These are phyloP conservation scores for Abscondita cerata DNA, from an alignment of 2,888 invertebrate species.

Conservation along the genomic window DNA sequence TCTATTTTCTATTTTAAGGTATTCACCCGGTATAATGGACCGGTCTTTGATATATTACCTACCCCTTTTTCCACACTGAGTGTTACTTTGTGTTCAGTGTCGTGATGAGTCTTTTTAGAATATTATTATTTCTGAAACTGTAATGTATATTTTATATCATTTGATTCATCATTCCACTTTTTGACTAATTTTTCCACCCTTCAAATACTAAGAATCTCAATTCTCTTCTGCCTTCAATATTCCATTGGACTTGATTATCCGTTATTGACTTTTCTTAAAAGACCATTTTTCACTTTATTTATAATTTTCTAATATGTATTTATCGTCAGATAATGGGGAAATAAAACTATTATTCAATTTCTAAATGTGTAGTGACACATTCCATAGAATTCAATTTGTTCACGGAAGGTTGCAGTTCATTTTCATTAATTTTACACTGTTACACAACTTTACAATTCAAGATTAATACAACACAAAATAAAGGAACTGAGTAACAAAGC, in stretches of 20 bases:
- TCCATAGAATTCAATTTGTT: constrained; percentile 5
- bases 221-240: neutral
- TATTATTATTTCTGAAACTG: too few species aligned
- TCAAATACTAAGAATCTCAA: neutral
- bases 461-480: neutral
- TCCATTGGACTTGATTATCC: neutral
- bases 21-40: too few species aligned
- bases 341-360: neutral
- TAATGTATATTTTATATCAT: too few species aligned
- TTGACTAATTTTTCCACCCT: neutral
- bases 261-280: neutral
- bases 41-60: too few species aligned
- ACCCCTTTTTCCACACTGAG: too few species aligned
- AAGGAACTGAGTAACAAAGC: neutral
- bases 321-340: neutral
- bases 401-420: neutral
- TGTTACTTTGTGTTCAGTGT: too few species aligned
- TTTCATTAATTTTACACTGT: neutral
- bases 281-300: neutral
- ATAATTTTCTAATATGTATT: neutral
- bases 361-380: neutral
- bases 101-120: too few species aligned
- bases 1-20: too few species aligned
- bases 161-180: neutral
- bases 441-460: neutral